Conservation (phyloP, 2,113 vertebrate genomes). For the Cynoglossus semilaevis region DNA sequence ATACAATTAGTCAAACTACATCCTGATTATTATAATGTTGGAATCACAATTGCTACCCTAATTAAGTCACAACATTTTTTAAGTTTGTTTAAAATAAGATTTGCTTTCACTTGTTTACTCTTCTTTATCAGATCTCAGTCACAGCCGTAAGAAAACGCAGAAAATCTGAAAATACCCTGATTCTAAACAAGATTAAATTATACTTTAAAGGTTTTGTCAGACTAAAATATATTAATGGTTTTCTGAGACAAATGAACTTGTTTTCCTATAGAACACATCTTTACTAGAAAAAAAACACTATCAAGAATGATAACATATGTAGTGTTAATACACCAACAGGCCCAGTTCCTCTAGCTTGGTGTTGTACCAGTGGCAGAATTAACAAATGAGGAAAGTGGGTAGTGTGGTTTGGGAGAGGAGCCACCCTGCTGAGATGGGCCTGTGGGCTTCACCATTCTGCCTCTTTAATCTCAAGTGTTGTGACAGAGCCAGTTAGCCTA, state of each 20-base stretch:
- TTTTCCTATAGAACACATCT: background rate
- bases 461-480: slow-evolving; percentile 49
- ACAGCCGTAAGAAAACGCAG: background rate
- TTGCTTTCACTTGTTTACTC: background rate
- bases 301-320: no score
- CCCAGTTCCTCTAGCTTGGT: slow-evolving; percentile 5
- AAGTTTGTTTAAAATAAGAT: background rate
- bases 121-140: background rate
- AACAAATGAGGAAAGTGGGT: slow-evolving; percentile 36
- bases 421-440: slow-evolving; percentile 40
- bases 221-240: background rate
- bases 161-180: background rate
- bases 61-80: background rate
- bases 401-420: slow-evolving; percentile 27
- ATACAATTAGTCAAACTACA: no score
- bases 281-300: no score
- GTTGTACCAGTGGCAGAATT: slow-evolving; percentile 37
- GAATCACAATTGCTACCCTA: background rate
- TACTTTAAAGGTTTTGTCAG: background rate
- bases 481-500: slow-evolving; percentile 53
- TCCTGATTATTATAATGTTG: background rate
- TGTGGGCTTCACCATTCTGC: slow-evolving; percentile 18
- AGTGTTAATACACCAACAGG: no score
- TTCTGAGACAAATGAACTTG: background rate
- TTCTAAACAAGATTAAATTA: background rate